phyloP scores from a whole-genome alignment of 1,140 invertebrate genomes.

The Asbolus verrucosus region DNA sequence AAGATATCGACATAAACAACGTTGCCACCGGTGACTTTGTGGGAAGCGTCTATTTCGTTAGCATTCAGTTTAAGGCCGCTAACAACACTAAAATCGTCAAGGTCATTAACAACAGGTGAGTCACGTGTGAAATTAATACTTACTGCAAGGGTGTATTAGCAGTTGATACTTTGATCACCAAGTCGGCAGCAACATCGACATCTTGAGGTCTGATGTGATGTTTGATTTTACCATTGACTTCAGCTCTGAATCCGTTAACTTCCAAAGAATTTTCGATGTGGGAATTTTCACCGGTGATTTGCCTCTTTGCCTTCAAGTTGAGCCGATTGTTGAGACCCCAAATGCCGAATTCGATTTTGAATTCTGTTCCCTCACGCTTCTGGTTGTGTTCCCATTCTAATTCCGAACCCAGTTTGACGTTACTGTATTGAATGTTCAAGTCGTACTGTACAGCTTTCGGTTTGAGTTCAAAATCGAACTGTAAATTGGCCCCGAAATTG shows the following conservation, averaged over 20 bases:
- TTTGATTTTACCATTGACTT: constrained; percentile 70
- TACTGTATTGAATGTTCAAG: constrained; percentile 67
- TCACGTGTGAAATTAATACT: no score
- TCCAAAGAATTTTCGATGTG: constrained; percentile 73
- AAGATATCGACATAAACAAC: constrained; percentile 69
- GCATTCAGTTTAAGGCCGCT: constrained; percentile 67
- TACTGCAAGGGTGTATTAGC: constrained; percentile 70
- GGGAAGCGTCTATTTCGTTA: constrained; percentile 68
- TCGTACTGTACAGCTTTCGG: constrained; percentile 69
- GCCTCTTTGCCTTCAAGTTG: constrained; percentile 69
- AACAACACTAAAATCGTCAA: constrained; percentile 66
- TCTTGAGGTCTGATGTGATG: constrained; percentile 69
- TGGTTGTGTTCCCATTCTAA: constrained; percentile 68
- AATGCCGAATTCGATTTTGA: constrained; percentile 70
- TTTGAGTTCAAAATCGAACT: constrained; percentile 68
- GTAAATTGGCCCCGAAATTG: constrained; percentile 65
- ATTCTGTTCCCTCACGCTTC: constrained; percentile 69
- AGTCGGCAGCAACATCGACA: constrained; percentile 69
- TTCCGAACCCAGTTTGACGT: constrained; percentile 70
- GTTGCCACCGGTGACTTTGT: constrained; percentile 66
- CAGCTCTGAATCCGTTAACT: constrained; percentile 73
- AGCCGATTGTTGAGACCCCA: constrained; percentile 71
- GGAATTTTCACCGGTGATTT: constrained; percentile 70
- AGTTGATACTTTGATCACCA: constrained; percentile 65
- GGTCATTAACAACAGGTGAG: not conserved